These are phyloP conservation scores for Periophthalmus magnuspinnatus DNA, from an alignment of 2,797 vertebrate species.

Conservation along the genomic window DNA sequence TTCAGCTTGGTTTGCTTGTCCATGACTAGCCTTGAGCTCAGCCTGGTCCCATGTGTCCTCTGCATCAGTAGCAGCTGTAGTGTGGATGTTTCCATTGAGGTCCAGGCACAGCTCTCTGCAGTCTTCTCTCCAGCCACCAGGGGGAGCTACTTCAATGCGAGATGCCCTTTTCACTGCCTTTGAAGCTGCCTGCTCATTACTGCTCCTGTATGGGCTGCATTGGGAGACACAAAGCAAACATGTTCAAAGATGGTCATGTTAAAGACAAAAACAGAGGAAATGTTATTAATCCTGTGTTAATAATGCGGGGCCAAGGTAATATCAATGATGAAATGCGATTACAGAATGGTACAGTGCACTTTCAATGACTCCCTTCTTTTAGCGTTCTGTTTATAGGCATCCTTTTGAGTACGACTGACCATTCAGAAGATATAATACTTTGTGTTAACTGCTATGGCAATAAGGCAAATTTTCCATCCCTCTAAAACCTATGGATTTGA, in stretches of 20 bases:
- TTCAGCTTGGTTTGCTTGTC: constrained; percentile 21
- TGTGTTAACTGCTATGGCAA: no score
- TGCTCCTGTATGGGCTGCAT: constrained; percentile 48
- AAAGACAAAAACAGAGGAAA: constrained; percentile 10
- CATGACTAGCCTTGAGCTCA: constrained; percentile 10
- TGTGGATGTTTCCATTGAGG: constrained; percentile 66
- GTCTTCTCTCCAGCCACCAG: constrained; percentile 38
- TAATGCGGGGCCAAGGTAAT: neutral
- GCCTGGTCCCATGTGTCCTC: constrained; percentile 22
- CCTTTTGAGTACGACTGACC: no score
- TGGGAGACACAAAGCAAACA: constrained; percentile 30
- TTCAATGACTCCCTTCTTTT: no score
- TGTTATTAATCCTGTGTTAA: neutral
- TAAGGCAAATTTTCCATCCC: no score
- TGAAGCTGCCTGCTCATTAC: constrained; percentile 65
- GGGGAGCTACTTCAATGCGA: constrained; percentile 30
- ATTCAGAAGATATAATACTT: no score
- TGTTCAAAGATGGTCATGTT: constrained; percentile 29
- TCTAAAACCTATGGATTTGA: no score
- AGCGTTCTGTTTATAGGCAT: no score
- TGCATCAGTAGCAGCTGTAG: constrained; percentile 12
- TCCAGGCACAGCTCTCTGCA: constrained; percentile 42
- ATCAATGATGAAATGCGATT: neutral
- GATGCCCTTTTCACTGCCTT: constrained; percentile 62
- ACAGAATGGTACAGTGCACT: neutral